Evolutionary conservation across 1,140 invertebrate genomes (phyloP).

Genomic region (Drosophila ogumai): DNA sequence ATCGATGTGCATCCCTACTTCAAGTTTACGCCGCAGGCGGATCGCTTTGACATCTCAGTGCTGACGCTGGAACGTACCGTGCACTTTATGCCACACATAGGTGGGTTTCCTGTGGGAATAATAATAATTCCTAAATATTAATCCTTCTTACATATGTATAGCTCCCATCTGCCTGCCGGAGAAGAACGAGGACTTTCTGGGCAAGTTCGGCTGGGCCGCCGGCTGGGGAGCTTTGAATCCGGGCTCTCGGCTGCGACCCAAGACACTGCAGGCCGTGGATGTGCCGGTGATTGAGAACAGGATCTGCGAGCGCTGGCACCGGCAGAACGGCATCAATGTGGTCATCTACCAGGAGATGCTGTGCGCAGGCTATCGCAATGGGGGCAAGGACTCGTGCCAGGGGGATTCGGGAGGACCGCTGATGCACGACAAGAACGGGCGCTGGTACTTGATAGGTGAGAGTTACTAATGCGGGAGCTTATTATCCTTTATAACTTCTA

Average conservation of each 20-base stretch:
- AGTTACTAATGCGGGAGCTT: not conserved
- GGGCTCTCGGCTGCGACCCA: conserved; percentile 94
- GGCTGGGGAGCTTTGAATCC: conserved; percentile 96
- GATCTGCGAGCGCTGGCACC: conserved; percentile 92
- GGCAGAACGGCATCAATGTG: conserved; percentile 94
- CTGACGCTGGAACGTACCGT: conserved; percentile 94
- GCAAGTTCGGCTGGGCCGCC: conserved; percentile 95
- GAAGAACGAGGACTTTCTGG: conserved; percentile 94
- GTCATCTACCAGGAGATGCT: conserved; percentile 98
- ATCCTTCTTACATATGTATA: conserved; percentile 43
- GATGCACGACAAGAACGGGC: conserved; percentile 93
- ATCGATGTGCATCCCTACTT: conserved; percentile 97
- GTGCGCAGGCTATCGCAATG: conserved; percentile 96
- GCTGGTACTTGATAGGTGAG: conserved; percentile 93
- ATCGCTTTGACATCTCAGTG: conserved; percentile 96
- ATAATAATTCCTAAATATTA: not conserved
- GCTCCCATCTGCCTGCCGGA: conserved; percentile 96
- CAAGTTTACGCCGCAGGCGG: conserved; percentile 96
- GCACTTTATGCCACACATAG: conserved; percentile 95
- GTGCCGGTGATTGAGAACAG: conserved; percentile 96
- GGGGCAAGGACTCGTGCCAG: conserved; percentile 91
- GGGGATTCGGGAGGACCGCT: conserved; percentile 95
- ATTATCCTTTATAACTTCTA: not conserved
- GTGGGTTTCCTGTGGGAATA: conserved; percentile 59
- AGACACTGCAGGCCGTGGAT: conserved; percentile 96